Conservation (phyloP, 2,888 invertebrate genomes). For the Lepeophtheirus nordmannii region DNA sequence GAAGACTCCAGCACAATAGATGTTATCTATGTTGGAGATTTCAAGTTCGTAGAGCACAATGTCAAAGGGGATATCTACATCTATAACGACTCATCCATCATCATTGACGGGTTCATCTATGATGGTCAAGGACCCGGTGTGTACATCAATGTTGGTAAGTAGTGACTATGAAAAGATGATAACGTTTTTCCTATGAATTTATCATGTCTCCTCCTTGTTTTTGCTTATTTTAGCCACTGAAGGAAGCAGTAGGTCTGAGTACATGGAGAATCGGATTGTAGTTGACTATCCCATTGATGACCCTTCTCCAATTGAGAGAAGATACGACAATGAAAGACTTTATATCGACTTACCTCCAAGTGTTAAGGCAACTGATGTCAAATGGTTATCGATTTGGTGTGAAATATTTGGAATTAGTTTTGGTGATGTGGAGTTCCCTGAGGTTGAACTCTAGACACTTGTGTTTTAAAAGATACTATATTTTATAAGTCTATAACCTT, state of each 20-base stretch:
- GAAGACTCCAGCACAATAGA: conserved; percentile 3
- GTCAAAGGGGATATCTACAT: conserved; percentile 13
- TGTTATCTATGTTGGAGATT: conserved; percentile 2
- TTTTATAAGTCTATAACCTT: too few relatives aligned
- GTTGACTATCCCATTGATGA: conserved; percentile 13
- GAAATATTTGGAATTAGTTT: conserved; percentile 16
- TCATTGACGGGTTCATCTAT: neutral
- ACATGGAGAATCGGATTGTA: conserved; percentile 1
- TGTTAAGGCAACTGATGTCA: conserved; percentile 9
- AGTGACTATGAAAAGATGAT: neutral
- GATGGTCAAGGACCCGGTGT: conserved; percentile 15
- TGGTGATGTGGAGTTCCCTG: conserved; percentile 15
- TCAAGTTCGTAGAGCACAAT: neutral
- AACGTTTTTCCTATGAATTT: neutral
- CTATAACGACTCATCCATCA: conserved; percentile 7
- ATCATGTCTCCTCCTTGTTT: neutral
- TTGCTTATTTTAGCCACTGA: conserved; percentile 4
- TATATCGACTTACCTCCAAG: conserved; percentile 7
- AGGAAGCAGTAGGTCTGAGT: conserved; percentile 4
- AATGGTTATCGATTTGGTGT: conserved; percentile 22
- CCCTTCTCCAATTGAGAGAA: neutral
- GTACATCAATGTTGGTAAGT: conserved; percentile 14
- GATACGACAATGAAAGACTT: neutral
- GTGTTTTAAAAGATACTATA: too few relatives aligned
- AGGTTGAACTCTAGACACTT: neutral